Evolutionary conservation across 2,113 vertebrate genomes (phyloP).

Genomic region (Macrotus californicus): DNA sequence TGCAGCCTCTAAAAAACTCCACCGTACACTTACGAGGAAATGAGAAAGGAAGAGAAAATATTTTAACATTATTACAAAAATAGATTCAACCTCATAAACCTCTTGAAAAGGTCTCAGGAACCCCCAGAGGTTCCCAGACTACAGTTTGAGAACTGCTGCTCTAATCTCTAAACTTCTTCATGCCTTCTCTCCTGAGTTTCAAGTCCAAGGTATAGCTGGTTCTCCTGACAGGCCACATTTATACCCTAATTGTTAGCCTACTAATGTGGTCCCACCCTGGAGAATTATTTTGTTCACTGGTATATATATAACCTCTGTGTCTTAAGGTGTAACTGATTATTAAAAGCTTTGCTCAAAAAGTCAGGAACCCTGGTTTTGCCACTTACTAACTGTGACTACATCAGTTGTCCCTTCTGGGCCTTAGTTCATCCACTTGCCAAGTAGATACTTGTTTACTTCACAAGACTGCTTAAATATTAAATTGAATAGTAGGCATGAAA

Average conservation of each 20-base stretch:
- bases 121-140: neutral
- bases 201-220: neutral
- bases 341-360: neutral
- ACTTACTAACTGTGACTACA: neutral
- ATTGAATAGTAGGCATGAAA: neutral
- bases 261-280: neutral
- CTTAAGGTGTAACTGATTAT: neutral
- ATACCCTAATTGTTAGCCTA: neutral
- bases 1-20: neutral
- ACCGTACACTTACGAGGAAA: neutral
- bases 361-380: neutral
- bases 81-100: neutral
- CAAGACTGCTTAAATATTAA: neutral
- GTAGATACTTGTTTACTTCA: neutral
- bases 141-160: neutral
- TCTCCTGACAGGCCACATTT: neutral
- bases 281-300: neutral
- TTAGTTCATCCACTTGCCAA: neutral
- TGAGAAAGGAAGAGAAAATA: neutral
- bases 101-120: neutral
- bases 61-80: slow-evolving; percentile 23
- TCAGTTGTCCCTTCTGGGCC: neutral
- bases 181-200: neutral
- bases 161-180: neutral
- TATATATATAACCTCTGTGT: neutral